Conservation (phyloP, 2,888 invertebrate species). For the Rutpela maculata region DNA sequence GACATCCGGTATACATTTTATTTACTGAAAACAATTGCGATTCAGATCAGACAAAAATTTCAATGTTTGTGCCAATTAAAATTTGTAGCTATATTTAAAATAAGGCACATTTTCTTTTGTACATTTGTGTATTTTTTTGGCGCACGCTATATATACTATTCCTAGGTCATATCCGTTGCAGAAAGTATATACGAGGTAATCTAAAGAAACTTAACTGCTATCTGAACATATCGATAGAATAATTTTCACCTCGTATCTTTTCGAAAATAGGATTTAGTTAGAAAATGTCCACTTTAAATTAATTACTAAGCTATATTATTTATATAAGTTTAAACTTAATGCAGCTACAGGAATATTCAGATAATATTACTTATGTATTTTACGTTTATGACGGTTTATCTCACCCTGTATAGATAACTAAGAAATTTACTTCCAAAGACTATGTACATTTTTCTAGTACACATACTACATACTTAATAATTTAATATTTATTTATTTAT, state of each 20-base stretch:
- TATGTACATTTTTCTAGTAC: constrained; percentile 34
- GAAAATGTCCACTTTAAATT: constrained; percentile 9
- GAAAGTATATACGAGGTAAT: background rate
- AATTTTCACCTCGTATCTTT: background rate
- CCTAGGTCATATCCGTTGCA: background rate
- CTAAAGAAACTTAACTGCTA: background rate
- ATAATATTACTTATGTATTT: constrained; percentile 10
- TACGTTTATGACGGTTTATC: constrained; percentile 22
- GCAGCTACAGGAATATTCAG: background rate
- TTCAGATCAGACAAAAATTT: too few relatives aligned
- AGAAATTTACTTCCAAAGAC: constrained; percentile 36
- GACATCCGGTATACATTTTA: too few relatives aligned
- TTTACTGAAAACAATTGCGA: too few relatives aligned
- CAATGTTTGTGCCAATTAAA: too few relatives aligned
- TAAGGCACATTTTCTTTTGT: too few relatives aligned
- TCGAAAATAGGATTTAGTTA: background rate
- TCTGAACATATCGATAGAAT: background rate
- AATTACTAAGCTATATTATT: background rate
- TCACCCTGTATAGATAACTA: constrained; percentile 34
- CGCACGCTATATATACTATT: background rate
- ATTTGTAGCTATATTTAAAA: too few relatives aligned
- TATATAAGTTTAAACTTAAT: background rate
- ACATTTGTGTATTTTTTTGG: background rate
- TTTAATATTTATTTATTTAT: constrained; percentile 42
- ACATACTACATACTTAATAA: constrained; percentile 37